These are phyloP conservation scores for Tapera naevia DNA, from an alignment of 2,797 vertebrate species.

Conservation along the genomic window DNA sequence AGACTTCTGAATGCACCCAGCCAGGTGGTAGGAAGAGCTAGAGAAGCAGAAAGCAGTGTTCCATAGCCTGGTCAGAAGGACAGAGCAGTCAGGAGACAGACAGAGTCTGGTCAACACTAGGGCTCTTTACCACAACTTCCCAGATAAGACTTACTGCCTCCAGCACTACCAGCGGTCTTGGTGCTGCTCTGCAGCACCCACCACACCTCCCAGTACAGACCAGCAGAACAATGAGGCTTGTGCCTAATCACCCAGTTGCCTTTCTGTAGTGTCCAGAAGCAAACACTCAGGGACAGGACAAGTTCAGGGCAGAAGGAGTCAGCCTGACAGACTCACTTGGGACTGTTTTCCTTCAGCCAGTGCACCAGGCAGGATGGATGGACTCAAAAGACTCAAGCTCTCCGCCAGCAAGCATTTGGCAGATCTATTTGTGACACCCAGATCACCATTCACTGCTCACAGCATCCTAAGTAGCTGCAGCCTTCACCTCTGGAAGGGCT, in stretches of 20 bases:
- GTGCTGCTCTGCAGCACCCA: background rate
- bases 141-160: background rate
- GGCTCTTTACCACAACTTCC: background rate
- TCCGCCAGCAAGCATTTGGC: background rate
- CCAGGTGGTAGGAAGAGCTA: background rate
- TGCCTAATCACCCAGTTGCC: background rate
- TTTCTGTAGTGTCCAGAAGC: background rate
- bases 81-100: background rate
- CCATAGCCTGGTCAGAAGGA: background rate
- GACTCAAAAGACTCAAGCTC: background rate
- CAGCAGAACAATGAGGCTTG: background rate
- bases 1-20: background rate
- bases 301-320: background rate
- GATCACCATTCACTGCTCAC: background rate
- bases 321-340: background rate
- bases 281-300: background rate
- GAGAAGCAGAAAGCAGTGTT: background rate
- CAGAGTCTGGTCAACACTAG: background rate
- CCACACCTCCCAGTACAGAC: background rate
- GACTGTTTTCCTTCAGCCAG: background rate
- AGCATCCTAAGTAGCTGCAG: background rate
- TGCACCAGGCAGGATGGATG: background rate
- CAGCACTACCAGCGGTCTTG: background rate
- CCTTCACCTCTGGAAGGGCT: background rate
- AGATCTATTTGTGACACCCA: background rate